Evolutionary conservation across 2,797 vertebrate species (phyloP).

Genomic region (Gobionotothen gibberifrons): DNA sequence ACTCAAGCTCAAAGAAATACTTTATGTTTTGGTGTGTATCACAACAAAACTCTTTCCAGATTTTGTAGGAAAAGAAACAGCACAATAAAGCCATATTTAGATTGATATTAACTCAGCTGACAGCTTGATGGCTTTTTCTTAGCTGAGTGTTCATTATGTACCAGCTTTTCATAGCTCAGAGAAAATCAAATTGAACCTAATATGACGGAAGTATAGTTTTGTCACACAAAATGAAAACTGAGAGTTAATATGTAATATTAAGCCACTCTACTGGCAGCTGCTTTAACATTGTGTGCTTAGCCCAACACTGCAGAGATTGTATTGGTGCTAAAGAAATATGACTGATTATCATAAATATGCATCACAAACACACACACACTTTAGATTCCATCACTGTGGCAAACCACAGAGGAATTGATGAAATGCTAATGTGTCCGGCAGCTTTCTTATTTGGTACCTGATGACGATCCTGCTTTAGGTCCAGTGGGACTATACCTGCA

Average conservation of each 20-base stretch:
- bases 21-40: neutral
- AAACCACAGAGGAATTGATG: conserved; percentile 59
- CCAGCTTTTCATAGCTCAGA: neutral
- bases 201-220: conserved; percentile 18
- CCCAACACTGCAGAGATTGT: conserved; percentile 21
- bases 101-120: conserved; percentile 8
- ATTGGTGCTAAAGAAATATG: conserved; percentile 34
- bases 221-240: conserved; percentile 46
- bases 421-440: conserved; percentile 75
- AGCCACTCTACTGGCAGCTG: conserved; percentile 33
- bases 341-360: conserved; percentile 69
- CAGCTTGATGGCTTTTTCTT: conserved; percentile 1
- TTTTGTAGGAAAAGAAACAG: neutral
- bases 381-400: conserved; percentile 62
- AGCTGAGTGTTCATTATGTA: neutral
- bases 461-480: conserved; percentile 51
- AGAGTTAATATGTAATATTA: conserved; percentile 43
- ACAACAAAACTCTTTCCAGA: conserved; percentile 3
- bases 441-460: conserved; percentile 51
- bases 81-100: neutral
- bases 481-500: conserved; percentile 61
- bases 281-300: conserved; percentile 44
- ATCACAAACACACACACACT: conserved; percentile 48
- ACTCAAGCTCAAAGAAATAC: neutral
- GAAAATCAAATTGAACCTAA: conserved; percentile 19